Evolutionary conservation across 2,113 vertebrate genomes (phyloP).

Genomic region (Channa argus): DNA sequence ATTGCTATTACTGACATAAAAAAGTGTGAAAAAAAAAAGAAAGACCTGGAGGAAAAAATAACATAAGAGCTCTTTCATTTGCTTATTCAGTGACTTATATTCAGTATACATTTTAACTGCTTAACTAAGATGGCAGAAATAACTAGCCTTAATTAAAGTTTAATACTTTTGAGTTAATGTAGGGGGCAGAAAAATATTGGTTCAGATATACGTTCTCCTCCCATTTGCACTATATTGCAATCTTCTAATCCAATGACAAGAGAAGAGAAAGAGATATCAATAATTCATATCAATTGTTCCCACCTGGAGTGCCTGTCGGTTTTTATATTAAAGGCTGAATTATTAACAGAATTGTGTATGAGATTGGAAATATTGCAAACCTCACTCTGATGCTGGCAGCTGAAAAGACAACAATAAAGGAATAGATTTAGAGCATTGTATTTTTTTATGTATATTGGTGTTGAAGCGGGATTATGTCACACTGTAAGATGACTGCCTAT

Average conservation of each 20-base stretch:
- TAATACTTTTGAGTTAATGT: conserved; percentile 42
- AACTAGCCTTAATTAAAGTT: conserved; percentile 25
- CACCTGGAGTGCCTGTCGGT: conserved; percentile 64
- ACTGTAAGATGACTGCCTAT: too few relatives aligned
- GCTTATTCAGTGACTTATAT: conserved; percentile 30
- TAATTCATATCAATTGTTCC: conserved; percentile 80
- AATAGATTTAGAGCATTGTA: neutral
- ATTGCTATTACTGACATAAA: conserved; percentile 37
- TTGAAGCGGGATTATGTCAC: too few relatives aligned
- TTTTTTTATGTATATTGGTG: neutral
- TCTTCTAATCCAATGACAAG: conserved; percentile 55
- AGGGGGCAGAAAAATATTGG: conserved; percentile 48
- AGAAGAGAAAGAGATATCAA: conserved; percentile 66
- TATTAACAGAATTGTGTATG: conserved; percentile 74
- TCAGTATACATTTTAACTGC: conserved; percentile 21
- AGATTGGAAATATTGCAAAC: conserved; percentile 56
- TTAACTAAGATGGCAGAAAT: conserved; percentile 23
- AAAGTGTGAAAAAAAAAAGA: conserved; percentile 43
- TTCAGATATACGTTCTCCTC: conserved; percentile 45
- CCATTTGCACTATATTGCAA: conserved; percentile 58
- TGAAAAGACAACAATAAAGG: neutral
- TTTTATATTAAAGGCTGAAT: conserved; percentile 84
- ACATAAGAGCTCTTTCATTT: conserved; percentile 23
- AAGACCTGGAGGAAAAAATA: conserved; percentile 20
- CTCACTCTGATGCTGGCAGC: conserved; percentile 18